These are phyloP conservation scores for Heteromyza rotundicornis DNA, from an alignment of 2,888 invertebrate genomes.

Conservation along the genomic window DNA sequence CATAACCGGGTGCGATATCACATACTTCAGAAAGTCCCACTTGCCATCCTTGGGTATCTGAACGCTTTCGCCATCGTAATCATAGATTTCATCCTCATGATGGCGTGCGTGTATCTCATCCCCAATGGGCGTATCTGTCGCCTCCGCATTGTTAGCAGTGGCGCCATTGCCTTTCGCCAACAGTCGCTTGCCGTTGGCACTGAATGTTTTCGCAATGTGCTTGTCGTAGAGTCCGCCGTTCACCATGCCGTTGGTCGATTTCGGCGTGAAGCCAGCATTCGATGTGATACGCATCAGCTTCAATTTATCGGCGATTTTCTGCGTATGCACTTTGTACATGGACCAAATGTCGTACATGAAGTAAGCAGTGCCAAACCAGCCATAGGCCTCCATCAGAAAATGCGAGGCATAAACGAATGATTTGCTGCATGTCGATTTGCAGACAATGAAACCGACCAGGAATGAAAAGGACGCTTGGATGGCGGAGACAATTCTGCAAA, in stretches of 20 bases:
- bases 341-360: slow-evolving; percentile 83
- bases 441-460: slow-evolving; percentile 71
- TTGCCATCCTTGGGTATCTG: slow-evolving; percentile 56
- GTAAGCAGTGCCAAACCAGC: slow-evolving; percentile 80
- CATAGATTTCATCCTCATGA: slow-evolving; percentile 54
- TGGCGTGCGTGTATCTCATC: slow-evolving; percentile 33
- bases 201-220: slow-evolving; percentile 37
- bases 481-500: slow-evolving; percentile 72
- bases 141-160: not conserved
- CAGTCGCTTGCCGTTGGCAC: slow-evolving; percentile 2
- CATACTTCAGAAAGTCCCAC: slow-evolving; percentile 66
- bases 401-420: slow-evolving; percentile 74
- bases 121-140: not conserved
- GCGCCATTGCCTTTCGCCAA: not conserved
- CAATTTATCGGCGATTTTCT: slow-evolving; percentile 61
- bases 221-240: slow-evolving; percentile 41
- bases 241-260: slow-evolving; percentile 11
- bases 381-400: slow-evolving; percentile 77
- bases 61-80: slow-evolving; percentile 54
- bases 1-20: slow-evolving; percentile 72
- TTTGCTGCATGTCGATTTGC: slow-evolving; percentile 72
- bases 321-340: slow-evolving; percentile 74
- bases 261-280: slow-evolving; percentile 31
- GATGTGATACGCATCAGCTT: slow-evolving; percentile 51
- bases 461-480: slow-evolving; percentile 75